Evolutionary conservation across 2,888 invertebrate genomes (phyloP), one percentile per base, ranked within the genome.

Genomic region (Melangyna quadrimaculata): DNA sequence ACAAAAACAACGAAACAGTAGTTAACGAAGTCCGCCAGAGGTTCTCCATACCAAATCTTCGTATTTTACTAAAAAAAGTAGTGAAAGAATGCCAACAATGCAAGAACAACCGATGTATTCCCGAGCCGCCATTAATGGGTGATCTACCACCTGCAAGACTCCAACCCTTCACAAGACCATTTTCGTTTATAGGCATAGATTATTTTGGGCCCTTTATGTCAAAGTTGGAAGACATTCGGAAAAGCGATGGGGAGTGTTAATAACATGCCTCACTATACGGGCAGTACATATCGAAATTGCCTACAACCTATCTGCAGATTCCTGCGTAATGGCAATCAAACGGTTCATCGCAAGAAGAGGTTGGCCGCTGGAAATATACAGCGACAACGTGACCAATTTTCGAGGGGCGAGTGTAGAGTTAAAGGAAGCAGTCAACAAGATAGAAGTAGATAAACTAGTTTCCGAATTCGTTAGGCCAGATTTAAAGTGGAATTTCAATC

Each of bases 401-500:
- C 17, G 37, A 35, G 82, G 73, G 12, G 82, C 87, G 0, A 73
- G 70, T 8, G 10, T 12, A 17, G 59, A 71, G 14, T 12, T 71
- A 12, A 57, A 59, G 3, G 45, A 57, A 19, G 43, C 57, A 22
- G 4, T 71, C 2, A 12, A 35, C 7, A 57, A 79, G 2, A 14
- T 79, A 3, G 12, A 78, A 5, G 37, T 43, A 4, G 40, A 61
- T 0, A 37, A 63, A 24, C 1, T 79, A 27, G 37, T 45, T 17
- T 22, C 51, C 12, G 51, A 14, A n/a, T 77, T 81, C 48, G 32
- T 63, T 4, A 24, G 35, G 3, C 27, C 63, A n/a, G 40, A 59
- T 2, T 83, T 87, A 3, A 69, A 77, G n/a, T 88, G 88, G 88
- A 78, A 75, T 2, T 88, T 89, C 43, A 88, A 83, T 35, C 87